phyloP scores from a whole-genome alignment of 30 jellyfish, hydroid and myxozoan genomes.

The Aurelia aurita complex sp. Pacific region DNA sequence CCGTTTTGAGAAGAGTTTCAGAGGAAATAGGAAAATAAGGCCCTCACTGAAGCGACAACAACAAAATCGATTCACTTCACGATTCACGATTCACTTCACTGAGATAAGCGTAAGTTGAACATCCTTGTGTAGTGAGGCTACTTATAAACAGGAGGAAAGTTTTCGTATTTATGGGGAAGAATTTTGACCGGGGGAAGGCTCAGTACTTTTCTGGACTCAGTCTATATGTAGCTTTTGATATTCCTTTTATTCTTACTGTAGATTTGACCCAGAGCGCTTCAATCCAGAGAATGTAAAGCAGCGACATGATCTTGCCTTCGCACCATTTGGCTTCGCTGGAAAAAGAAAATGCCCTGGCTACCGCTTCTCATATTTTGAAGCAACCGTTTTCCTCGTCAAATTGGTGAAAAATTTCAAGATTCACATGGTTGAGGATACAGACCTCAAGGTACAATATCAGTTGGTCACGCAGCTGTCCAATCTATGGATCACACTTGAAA shows the following conservation, averaged over 20 bases:
- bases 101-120: no score
- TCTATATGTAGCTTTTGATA: no score
- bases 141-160: no score
- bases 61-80: no score
- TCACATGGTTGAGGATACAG: conserved; percentile 50
- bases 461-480: conserved; percentile 80
- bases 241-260: neutral
- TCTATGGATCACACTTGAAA: conserved; percentile 67
- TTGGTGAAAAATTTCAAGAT: conserved; percentile 72
- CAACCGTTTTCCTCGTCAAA: conserved; percentile 56
- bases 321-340: conserved; percentile 96
- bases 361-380: conserved; percentile 74
- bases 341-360: conserved; percentile 95
- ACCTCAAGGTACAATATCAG: conserved; percentile 31
- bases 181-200: no score
- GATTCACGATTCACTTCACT: no score
- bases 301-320: conserved; percentile 69
- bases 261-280: conserved; percentile 95
- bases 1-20: no score
- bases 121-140: no score
- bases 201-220: no score
- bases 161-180: no score
- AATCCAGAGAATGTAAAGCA: conserved; percentile 62
- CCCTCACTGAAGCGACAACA: no score
- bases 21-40: no score